A percentile compares a stretch with the other conserved stretches of the same genome.
Conservation (phyloP, 2,113 vertebrate genomes). For the Fregetta grallaria region DNA sequence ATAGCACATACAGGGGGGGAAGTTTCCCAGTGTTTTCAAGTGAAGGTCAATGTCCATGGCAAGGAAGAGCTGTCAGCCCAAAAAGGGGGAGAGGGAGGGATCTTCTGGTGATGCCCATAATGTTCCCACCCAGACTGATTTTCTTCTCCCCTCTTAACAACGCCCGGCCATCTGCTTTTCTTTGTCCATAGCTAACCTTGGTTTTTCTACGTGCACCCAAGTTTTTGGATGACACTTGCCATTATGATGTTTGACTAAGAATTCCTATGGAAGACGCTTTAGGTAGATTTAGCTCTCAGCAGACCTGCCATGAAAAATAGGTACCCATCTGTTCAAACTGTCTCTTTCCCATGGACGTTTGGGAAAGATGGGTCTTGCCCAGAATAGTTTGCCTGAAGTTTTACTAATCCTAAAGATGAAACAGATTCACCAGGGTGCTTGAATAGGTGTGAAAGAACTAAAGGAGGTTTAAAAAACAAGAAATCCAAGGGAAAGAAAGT, state of each 20-base stretch:
- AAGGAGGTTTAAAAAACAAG: not conserved
- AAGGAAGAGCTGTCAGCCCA: not conserved
- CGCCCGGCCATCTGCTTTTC: not conserved
- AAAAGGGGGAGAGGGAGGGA: not conserved
- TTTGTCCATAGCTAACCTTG: not conserved
- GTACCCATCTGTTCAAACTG: not conserved
- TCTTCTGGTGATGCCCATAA: accelerated
- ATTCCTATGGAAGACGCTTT: not conserved
- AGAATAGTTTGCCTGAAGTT: accelerated
- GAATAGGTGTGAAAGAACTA: not conserved
- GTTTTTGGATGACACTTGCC: accelerated
- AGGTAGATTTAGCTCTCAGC: not conserved
- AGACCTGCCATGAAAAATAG: not conserved
- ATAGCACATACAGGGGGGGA: too few species aligned
- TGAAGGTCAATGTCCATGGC: not conserved
- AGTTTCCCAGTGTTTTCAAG: not conserved
- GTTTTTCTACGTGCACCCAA: accelerated
- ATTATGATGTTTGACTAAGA: accelerated
- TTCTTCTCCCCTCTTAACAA: not conserved
- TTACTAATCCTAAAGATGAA: not conserved
- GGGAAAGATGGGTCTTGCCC: accelerated
- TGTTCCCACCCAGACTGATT: not conserved
- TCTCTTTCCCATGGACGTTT: accelerated
- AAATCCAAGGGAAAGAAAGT: not conserved
- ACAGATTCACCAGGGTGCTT: accelerated